Evolutionary conservation across 2,113 vertebrate genomes (phyloP).

Genomic region (Alaudala cheleensis): DNA sequence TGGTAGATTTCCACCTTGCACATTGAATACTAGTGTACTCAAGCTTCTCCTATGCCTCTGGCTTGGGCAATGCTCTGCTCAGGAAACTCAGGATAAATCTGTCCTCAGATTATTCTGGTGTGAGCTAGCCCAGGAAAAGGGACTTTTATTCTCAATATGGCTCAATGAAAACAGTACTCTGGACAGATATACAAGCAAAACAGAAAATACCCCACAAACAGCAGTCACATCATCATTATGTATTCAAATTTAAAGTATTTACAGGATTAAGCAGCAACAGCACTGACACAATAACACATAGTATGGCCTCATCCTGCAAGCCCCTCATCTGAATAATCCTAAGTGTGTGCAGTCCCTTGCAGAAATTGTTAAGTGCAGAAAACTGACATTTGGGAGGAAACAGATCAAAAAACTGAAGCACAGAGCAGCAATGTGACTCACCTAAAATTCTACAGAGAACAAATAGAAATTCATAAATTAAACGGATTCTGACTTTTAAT

Average conservation of each 20-base stretch:
- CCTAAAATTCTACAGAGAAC: not conserved
- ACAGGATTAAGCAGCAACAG: not conserved
- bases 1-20: slow-evolving; percentile 27
- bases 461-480: not conserved
- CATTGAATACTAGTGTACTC: not conserved
- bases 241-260: not conserved
- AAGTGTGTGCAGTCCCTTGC: not conserved
- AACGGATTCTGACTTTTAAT: not conserved
- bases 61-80: not conserved
- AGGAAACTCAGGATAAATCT: not conserved
- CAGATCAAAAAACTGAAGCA: not conserved
- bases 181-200: not conserved
- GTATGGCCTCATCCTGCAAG: not conserved
- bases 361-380: not conserved
- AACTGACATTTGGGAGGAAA: not conserved
- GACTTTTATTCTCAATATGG: not conserved
- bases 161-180: not conserved
- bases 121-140: not conserved
- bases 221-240: not conserved
- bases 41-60: not conserved
- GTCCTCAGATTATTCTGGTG: not conserved
- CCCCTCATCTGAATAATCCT: not conserved
- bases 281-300: not conserved
- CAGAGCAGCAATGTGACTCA: not conserved
- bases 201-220: not conserved